A percentile compares a stretch with the other conserved stretches of the same genome.
These are phyloP conservation scores for Actinemys pallida DNA, from an alignment of 2,113 vertebrate species.

Conservation along the genomic window DNA sequence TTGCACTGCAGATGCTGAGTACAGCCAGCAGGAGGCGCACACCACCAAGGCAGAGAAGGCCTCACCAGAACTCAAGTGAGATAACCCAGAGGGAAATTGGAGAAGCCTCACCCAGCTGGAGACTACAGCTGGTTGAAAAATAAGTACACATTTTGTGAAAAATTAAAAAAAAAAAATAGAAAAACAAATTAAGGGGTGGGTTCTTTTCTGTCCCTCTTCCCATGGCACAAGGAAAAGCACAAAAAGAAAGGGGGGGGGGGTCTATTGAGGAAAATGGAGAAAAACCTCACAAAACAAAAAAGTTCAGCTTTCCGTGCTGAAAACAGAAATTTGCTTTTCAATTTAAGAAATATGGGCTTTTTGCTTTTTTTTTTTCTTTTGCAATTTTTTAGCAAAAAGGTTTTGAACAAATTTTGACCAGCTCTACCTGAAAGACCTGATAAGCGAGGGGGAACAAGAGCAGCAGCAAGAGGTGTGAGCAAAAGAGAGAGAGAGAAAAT, in stretches of 20 bases:
- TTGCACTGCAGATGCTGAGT: not conserved
- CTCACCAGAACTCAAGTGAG: not conserved
- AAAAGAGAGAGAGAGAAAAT: not conserved
- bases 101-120: not conserved
- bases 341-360: constrained; percentile 39
- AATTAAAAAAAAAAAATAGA: not conserved
- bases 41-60: not conserved
- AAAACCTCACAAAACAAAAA: not conserved
- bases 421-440: constrained; percentile 35
- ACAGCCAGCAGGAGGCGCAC: not conserved
- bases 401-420: constrained; percentile 57
- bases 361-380: constrained; percentile 27
- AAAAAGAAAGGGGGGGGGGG: not conserved
- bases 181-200: not conserved
- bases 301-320: constrained; percentile 2
- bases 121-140: not conserved
- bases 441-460: not conserved
- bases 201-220: not conserved
- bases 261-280: no score
- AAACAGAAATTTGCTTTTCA: not conserved
- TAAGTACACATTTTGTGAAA: accelerated
- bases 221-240: not conserved
- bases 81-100: not conserved
- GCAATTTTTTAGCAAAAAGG: constrained; percentile 40
- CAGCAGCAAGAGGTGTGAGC: not conserved